Percentiles rank a stretch among this genome's conserved stretches.
Evolutionary conservation across 2,797 vertebrate genomes (phyloP).

Genomic region (Onychomys torridus): DNA sequence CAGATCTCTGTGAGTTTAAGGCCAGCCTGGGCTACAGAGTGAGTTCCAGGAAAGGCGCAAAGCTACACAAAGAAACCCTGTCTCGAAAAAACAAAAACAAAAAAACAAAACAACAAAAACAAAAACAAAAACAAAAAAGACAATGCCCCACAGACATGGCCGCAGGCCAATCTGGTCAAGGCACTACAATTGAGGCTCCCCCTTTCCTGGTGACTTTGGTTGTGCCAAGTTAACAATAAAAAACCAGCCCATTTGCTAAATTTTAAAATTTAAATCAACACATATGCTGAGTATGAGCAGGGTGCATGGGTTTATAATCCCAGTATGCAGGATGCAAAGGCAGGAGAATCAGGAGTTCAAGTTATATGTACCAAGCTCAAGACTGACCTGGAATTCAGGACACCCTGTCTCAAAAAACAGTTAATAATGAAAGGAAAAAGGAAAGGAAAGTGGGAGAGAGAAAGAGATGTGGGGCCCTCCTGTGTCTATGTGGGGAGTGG

Average conservation of each 20-base stretch:
- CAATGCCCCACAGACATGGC: not conserved
- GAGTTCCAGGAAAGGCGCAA: no score
- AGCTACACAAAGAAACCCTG: no score
- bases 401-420: not conserved
- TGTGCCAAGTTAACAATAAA: not conserved
- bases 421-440: not conserved
- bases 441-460: not conserved
- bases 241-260: not conserved
- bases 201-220: not conserved
- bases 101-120: no score
- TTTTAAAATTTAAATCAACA: not conserved
- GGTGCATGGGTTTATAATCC: not conserved
- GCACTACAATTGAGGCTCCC: not conserved
- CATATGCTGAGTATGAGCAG: not conserved
- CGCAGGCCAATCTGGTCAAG: constrained; percentile 54
- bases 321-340: not conserved
- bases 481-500: not conserved
- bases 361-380: not conserved
- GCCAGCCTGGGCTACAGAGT: no score
- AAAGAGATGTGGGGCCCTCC: not conserved
- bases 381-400: not conserved
- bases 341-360: not conserved
- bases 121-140: no score
- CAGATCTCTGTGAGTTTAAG: no score
- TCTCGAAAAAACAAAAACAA: no score